These are phyloP conservation scores for Bradysia coprophila DNA, from an alignment of 1,140 invertebrate species.

Conservation along the genomic window DNA sequence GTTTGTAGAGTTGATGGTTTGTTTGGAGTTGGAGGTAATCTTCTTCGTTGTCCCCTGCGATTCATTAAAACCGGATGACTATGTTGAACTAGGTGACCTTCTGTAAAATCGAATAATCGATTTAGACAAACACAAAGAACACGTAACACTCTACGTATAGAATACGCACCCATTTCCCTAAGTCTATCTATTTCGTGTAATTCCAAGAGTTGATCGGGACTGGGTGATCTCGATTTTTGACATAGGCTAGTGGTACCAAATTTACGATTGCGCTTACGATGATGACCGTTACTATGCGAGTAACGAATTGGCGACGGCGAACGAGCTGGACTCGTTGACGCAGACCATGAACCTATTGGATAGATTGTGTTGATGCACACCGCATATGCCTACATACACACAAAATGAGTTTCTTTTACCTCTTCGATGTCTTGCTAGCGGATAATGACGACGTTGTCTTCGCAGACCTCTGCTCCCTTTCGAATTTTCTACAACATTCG, in stretches of 20 bases:
- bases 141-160: no score
- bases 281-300: constrained; percentile 28
- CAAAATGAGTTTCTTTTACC: no score
- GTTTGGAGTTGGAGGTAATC: constrained; percentile 72
- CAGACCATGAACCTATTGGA: constrained; percentile 47
- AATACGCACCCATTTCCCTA: constrained; percentile 18
- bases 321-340: constrained; percentile 55
- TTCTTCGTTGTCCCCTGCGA: constrained; percentile 47
- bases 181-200: constrained; percentile 26
- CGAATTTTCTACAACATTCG: no score
- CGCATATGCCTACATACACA: no score
- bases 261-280: constrained; percentile 24
- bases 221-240: constrained; percentile 64
- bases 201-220: constrained; percentile 34
- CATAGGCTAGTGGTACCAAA: constrained; percentile 57
- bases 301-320: constrained; percentile 53
- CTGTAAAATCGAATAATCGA: no score
- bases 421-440: no score
- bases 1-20: constrained; percentile 74
- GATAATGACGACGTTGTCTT: no score
- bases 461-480: no score
- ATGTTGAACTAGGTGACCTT: constrained; percentile 33
- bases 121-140: no score
- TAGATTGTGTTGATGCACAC: no score
- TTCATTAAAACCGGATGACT: constrained; percentile 54